A percentile compares a stretch with the other conserved stretches of the same genome.
Evolutionary conservation across 1,140 invertebrate species (phyloP).

Genomic region (Platyscapa corneri): DNA sequence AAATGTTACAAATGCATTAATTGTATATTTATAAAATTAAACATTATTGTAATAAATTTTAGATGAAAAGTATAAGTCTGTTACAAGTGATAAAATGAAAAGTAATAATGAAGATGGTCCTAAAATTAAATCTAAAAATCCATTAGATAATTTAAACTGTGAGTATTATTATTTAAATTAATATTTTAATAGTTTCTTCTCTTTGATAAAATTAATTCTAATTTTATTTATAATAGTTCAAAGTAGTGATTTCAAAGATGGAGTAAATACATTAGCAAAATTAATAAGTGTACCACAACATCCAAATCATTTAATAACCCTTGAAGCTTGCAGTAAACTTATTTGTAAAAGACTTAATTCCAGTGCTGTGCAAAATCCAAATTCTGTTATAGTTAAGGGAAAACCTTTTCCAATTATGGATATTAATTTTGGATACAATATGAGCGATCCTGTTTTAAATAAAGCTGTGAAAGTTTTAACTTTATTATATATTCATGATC

Average conservation of each 20-base stretch:
- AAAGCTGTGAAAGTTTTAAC: conserved; percentile 88
- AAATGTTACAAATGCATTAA: conserved; percentile 25
- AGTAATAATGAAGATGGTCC: conserved; percentile 76
- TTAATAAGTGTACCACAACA: conserved; percentile 87
- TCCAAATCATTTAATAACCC: conserved; percentile 85
- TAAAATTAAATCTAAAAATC: conserved; percentile 84
- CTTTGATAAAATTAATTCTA: conserved; percentile 24
- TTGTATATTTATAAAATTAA: conserved; percentile 39
- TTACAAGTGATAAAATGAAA: conserved; percentile 77
- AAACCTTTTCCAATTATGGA: conserved; percentile 82
- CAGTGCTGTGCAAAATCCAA: conserved; percentile 79
- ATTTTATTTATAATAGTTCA: conserved; percentile 80
- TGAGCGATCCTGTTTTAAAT: conserved; percentile 82
- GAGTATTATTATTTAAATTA: conserved; percentile 74
- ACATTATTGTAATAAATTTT: conserved; percentile 65
- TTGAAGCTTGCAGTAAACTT: conserved; percentile 84
- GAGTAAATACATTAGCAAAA: conserved; percentile 85
- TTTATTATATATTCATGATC: conserved; percentile 92
- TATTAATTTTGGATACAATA: conserved; percentile 80
- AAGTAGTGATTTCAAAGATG: conserved; percentile 87
- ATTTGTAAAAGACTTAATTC: conserved; percentile 80
- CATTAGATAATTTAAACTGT: conserved; percentile 90
- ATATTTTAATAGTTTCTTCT: not conserved
- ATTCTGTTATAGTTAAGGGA: conserved; percentile 76
- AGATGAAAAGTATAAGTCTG: conserved; percentile 83